Base-by-base conservation (phyloP, 2,888 invertebrate species). In the Acrocyrtus sp. region DNA sequence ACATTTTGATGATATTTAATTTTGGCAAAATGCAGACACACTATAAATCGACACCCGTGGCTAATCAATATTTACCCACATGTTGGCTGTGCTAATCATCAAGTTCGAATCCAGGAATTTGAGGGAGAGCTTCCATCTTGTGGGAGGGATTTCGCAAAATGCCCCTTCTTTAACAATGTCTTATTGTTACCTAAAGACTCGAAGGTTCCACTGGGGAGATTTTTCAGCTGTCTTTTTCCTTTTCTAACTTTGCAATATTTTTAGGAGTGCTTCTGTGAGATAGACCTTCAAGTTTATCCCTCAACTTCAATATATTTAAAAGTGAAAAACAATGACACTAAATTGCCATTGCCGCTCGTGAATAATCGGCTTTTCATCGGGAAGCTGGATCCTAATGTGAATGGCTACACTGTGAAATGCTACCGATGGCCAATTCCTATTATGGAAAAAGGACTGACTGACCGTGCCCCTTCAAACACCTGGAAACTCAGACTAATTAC, bases 271-370 rank as follows among this genome's bases (percentile, higher is more conserved):
- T 72, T 60, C 51, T 60, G 68, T 17, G 62, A 67, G 48, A 58
- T 76, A 19, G 63, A 76, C 19, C 61, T 76, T 1, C 60, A 65
- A 61, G 69, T 61, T 0, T 53, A 58, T 39, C 75, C 75, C n/a
- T 2, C 12, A 1, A 12, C 41, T 10, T 65, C 65, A 43, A 41
- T 76, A 12, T 41, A 58, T 22, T 34, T 76, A 58, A 68, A 54
- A 61, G 26, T 76, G 19, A 65, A 72, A 10, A 51, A 76, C 48
- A 76, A 76, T 43, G 72, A 72, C 41, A 73, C 58, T 19, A 39
- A 50, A 12, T 21, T 26, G 8, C 26, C 26, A 15, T 10, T 76
- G 1, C 3, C 24, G 2, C 45, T 54, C 0, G 24, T 29, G 1
- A 41, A 39, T 15, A 41, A 63, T 21, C 51, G 54, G 1, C 27